Percentiles rank a stretch among this genome's conserved stretches.
These are phyloP conservation scores for Catonia carolina DNA, from an alignment of 2,888 invertebrate genomes.

Conservation along the genomic window DNA sequence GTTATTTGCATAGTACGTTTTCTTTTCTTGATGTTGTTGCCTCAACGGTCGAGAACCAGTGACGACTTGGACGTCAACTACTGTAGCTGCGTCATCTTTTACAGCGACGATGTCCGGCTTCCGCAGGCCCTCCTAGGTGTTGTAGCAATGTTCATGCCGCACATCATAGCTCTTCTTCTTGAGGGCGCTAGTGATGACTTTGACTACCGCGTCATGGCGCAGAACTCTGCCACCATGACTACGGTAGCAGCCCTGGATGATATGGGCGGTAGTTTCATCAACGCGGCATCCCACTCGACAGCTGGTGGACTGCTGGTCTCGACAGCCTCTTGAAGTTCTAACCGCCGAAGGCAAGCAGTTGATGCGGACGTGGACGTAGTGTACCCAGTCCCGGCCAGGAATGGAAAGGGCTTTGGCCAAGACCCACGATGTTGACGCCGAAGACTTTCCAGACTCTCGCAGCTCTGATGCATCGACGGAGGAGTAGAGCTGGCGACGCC, in stretches of 20 bases:
- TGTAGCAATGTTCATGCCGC: not conserved
- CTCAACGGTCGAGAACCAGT: not conserved
- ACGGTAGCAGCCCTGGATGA: constrained; percentile 38
- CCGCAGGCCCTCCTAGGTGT: not conserved
- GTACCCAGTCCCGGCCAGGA: constrained; percentile 38
- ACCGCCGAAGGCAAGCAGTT: constrained; percentile 37
- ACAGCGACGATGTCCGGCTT: constrained; percentile 11
- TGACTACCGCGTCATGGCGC: constrained; percentile 33
- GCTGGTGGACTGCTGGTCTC: not conserved
- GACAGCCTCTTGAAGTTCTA: constrained; percentile 34
- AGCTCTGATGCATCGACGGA: constrained; percentile 16
- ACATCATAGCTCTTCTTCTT: not conserved
- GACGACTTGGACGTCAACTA: constrained; percentile 9
- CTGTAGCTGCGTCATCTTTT: not conserved
- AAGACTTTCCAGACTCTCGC: not conserved
- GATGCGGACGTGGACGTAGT: constrained; percentile 37
- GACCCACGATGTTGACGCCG: constrained; percentile 15
- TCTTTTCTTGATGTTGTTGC: not conserved
- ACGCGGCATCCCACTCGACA: constrained; percentile 39
- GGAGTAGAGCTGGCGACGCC: not conserved
- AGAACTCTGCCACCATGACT: constrained; percentile 40
- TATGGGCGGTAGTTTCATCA: constrained; percentile 38
- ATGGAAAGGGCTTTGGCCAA: constrained; percentile 21
- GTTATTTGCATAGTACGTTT: not conserved
- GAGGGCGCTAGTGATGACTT: not conserved